phyloP scores from a whole-genome alignment of 2,113 vertebrate genomes.

The Amphiprion ocellaris region DNA sequence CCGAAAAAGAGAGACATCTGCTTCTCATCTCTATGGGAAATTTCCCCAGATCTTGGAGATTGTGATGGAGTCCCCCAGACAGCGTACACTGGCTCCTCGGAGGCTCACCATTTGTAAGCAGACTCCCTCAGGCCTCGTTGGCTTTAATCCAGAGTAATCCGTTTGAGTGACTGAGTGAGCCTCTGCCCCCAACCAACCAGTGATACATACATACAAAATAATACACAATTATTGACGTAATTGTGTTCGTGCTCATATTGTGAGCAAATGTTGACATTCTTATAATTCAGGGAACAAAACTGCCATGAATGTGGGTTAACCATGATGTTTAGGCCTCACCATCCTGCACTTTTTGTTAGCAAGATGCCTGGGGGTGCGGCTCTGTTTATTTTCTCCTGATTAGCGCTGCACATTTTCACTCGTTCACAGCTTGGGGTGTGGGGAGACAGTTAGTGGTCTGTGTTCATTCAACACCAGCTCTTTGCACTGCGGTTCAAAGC shows the following conservation, averaged over 20 bases:
- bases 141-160: constrained; percentile 64
- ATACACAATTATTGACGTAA: background rate
- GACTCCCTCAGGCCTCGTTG: constrained; percentile 68
- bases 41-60: constrained; percentile 82
- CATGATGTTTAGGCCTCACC: constrained; percentile 22
- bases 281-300: constrained; percentile 13
- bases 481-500: constrained; percentile 63
- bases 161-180: constrained; percentile 49
- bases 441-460: constrained; percentile 65
- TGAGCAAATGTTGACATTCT: constrained; percentile 13
- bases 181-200: constrained; percentile 19
- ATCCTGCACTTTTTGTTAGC: constrained; percentile 52
- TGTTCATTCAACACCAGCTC: constrained; percentile 73
- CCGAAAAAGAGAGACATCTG: constrained; percentile 84
- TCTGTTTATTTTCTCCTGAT: constrained; percentile 81
- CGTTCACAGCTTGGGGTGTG: constrained; percentile 53
- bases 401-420: constrained; percentile 74
- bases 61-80: constrained; percentile 77
- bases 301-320: background rate
- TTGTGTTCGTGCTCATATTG: constrained; percentile 1
- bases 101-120: constrained; percentile 69
- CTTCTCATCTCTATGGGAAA: constrained; percentile 88
- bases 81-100: constrained; percentile 69
- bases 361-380: constrained; percentile 56
- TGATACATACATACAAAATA: constrained; percentile 10